These are phyloP conservation scores for Oreonectes daqikongensis DNA, from an alignment of 2,797 vertebrate species.

Conservation along the genomic window DNA sequence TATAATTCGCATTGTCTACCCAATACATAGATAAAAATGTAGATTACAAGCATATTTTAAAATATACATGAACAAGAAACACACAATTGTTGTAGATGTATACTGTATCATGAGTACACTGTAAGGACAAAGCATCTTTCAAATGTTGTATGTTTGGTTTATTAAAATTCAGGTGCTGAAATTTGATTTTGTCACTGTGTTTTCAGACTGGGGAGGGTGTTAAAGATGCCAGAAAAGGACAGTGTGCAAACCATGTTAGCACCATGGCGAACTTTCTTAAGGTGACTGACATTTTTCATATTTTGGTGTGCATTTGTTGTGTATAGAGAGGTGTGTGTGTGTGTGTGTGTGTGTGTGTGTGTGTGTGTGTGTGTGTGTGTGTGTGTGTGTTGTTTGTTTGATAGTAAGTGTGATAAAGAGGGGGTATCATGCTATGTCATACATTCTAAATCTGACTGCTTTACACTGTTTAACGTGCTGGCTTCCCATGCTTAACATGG, in stretches of 20 bases:
- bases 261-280: conserved; percentile 90
- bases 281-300: conserved; percentile 73
- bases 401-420: no score
- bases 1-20: background rate
- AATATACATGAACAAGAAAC: background rate
- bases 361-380: background rate
- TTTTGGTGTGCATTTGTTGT: background rate
- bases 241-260: conserved; percentile 95
- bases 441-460: no score
- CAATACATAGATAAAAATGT: no score
- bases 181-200: conserved; percentile 14
- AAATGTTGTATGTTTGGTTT: background rate
- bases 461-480: no score
- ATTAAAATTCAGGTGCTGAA: background rate
- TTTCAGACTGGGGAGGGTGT: conserved; percentile 95
- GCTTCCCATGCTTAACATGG: no score
- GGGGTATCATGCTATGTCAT: no score
- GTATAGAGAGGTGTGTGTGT: background rate
- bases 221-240: conserved; percentile 91
- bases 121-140: background rate
- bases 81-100: no score
- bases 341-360: background rate
- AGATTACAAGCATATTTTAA: no score
- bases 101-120: background rate
- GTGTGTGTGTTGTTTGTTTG: background rate